Evolutionary conservation across 2,797 vertebrate genomes (phyloP).

Genomic region (Myiothlypis chrysogaster): DNA sequence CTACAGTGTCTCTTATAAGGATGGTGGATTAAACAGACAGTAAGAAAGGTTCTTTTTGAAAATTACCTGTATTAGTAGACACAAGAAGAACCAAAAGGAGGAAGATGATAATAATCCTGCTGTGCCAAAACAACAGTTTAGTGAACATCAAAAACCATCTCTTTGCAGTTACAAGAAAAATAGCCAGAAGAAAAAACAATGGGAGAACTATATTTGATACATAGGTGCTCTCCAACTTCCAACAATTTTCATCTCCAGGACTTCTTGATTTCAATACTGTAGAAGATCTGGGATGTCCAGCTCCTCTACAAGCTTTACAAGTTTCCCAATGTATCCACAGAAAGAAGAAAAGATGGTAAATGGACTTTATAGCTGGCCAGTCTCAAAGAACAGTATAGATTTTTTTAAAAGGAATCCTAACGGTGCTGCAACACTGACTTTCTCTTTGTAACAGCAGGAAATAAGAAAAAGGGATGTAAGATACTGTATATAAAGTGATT

Average conservation of each 20-base stretch:
- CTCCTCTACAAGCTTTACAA: neutral
- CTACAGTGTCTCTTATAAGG: neutral
- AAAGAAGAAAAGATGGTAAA: neutral
- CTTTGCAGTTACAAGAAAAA: neutral
- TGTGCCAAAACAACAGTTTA: neutral
- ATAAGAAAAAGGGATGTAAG: neutral
- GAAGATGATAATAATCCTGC: neutral
- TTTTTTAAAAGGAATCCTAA: neutral
- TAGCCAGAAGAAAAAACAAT: neutral
- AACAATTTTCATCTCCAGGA: neutral
- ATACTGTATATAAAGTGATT: neutral
- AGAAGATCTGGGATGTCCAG: neutral
- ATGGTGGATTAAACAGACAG: neutral
- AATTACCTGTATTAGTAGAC: neutral
- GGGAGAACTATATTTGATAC: neutral
- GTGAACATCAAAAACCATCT: neutral
- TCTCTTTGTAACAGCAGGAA: neutral
- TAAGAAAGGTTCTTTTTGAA: neutral
- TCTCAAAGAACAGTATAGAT: neutral
- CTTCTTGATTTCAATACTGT: neutral
- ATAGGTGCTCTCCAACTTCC: neutral
- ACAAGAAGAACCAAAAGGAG: neutral
- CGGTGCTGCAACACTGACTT: neutral
- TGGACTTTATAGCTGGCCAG: neutral
- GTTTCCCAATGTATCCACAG: neutral